These are phyloP conservation scores for Chiloscyllium plagiosum DNA, from an alignment of 2,113 vertebrate species.

Conservation along the genomic window DNA sequence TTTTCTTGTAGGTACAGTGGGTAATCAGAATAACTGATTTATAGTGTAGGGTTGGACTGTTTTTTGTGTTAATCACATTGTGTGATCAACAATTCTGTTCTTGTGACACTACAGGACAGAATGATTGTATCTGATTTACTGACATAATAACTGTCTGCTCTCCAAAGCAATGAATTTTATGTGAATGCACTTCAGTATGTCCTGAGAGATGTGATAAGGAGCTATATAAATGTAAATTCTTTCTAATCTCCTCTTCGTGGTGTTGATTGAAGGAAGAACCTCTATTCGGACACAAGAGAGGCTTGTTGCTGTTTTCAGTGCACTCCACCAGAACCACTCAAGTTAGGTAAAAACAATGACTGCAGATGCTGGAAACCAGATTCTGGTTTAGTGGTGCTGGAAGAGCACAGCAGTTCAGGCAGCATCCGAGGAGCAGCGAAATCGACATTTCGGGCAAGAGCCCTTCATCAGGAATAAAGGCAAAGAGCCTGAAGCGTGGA, in stretches of 20 bases:
- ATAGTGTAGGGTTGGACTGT: not conserved
- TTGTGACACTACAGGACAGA: not conserved
- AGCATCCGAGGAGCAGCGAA: too few species aligned
- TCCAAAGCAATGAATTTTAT: conserved; percentile 11
- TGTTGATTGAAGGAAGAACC: not conserved
- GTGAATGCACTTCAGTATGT: not conserved
- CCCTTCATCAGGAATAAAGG: too few species aligned
- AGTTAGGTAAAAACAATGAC: too few species aligned
- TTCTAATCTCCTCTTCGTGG: not conserved
- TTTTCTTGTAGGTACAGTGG: not conserved
- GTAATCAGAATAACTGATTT: not conserved
- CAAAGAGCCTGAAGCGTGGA: too few species aligned
- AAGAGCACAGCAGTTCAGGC: too few species aligned
- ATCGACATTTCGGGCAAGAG: too few species aligned
- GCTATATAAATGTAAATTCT: conserved; percentile 2
- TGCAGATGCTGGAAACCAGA: too few species aligned
- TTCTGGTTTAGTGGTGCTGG: too few species aligned
- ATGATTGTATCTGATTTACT: not conserved
- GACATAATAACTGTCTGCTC: not conserved
- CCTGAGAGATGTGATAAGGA: conserved; percentile 19
- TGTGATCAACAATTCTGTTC: not conserved
- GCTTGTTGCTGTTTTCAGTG: not conserved
- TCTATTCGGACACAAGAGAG: not conserved
- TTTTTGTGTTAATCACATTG: not conserved
- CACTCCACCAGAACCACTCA: too few species aligned